Evolutionary conservation across 2,113 vertebrate species (phyloP), one percentile per base, ranked within the genome.

Genomic region (Phylloscopus whistleri): DNA sequence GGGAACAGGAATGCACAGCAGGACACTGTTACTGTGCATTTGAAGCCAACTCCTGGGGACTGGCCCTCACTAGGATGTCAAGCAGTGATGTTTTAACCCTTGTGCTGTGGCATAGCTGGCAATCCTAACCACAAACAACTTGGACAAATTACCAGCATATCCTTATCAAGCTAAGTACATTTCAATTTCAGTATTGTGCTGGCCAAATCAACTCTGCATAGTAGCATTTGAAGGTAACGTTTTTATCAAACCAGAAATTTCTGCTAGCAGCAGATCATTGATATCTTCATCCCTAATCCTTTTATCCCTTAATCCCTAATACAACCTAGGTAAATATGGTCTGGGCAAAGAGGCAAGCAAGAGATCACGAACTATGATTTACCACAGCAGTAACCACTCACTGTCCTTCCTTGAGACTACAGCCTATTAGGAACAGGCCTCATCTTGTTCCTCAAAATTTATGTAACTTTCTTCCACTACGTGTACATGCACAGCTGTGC

Each of bases 221-320:
- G 48, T 1, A 60, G 17, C 77, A 79, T 49, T 39, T 73, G 33
- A 80, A 80, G 60, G 62, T 44, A 81, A 59, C 18, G 9, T 33
- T 78, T 89, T 80, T 43, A 91, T 87, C 49, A 79, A 94, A 78
- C 16, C 52, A 94, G 82, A 76, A 63, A 58, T 59, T 90, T 80
- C 82, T 8, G 2, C 55, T 74, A 30, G 27, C 78, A 69, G 10
- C 0, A 0, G 31, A 80, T 85, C 83, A 53, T 48, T 2, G 27
- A 6, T 74, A 55, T 48, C 79, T 74, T 88, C 76, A 76, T 85
- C 72, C 46, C 41, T 76, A 59, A 94, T 76, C 78, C 46, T 52
- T 95, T 96, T 68, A 93, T 81, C 82, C 84, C 31, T 90, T 96
- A 95, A 95, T 93, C 74, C 70, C 82, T 37, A 80, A 76, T 30